A percentile compares a stretch with the other conserved stretches of the same genome.
phyloP scores from a whole-genome alignment of 2,797 vertebrate genomes.

The Lindbergichthys nudifrons region DNA sequence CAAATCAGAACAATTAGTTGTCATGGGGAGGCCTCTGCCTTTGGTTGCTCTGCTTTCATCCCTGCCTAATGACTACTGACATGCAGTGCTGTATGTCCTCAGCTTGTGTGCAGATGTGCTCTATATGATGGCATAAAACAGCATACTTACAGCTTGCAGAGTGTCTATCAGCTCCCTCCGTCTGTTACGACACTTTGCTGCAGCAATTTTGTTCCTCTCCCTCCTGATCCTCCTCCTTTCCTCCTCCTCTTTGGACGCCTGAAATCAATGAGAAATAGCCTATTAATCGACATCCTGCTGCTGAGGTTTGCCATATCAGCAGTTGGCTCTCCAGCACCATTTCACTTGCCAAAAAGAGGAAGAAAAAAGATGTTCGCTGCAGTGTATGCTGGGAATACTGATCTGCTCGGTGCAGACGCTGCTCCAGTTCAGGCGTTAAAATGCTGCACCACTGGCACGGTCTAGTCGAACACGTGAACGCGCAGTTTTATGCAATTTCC shows the following conservation, averaged over 20 bases:
- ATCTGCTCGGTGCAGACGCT: slow-evolving; percentile 60
- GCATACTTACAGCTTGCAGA: slow-evolving; percentile 90
- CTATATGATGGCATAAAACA: slow-evolving; percentile 9
- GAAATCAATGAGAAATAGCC: slow-evolving; percentile 57
- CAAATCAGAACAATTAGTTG: background rate
- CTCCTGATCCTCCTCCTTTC: slow-evolving; percentile 92
- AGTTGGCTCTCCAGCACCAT: slow-evolving; percentile 40
- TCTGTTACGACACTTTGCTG: slow-evolving; percentile 95
- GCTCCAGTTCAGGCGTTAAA: slow-evolving; percentile 55
- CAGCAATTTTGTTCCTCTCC: slow-evolving; percentile 97
- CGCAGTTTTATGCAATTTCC: slow-evolving; percentile 57
- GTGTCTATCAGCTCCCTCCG: slow-evolving; percentile 92
- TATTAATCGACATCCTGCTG: slow-evolving; percentile 40
- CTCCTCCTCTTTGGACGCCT: slow-evolving; percentile 94
- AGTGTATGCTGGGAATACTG: slow-evolving; percentile 58
- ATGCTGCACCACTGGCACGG: slow-evolving; percentile 73
- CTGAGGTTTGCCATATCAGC: slow-evolving; percentile 46
- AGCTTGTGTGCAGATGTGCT: background rate
- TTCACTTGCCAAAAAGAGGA: slow-evolving; percentile 43
- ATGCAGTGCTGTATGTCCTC: slow-evolving; percentile 7
- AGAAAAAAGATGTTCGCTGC: slow-evolving; percentile 24
- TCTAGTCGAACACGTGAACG: slow-evolving; percentile 59
- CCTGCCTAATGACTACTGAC: slow-evolving; percentile 28
- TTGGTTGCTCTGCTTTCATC: slow-evolving; percentile 10
- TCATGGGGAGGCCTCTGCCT: slow-evolving; percentile 3